A percentile compares a stretch with the other conserved stretches of the same genome.
phyloP scores from a whole-genome alignment of 2,113 vertebrate species.

The Pogonocichla stellata region DNA sequence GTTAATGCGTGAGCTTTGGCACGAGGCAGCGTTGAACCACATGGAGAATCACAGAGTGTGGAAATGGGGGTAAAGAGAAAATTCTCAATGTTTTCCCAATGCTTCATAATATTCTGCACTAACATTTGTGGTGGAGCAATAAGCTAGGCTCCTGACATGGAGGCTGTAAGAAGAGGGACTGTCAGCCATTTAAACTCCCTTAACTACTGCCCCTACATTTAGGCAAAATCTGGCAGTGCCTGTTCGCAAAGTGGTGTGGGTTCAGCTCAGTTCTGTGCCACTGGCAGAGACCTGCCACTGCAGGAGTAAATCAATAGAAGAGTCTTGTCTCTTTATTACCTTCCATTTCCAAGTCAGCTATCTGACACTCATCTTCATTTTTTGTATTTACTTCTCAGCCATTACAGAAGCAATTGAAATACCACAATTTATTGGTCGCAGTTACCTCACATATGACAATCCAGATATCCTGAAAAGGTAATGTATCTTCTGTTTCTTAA shows the following conservation, averaged over 20 bases:
- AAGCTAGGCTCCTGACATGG: neutral
- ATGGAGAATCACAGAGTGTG: neutral
- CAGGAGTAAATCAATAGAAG: neutral
- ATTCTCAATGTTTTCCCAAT: neutral
- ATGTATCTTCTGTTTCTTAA: neutral
- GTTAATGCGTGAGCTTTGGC: neutral
- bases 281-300: neutral
- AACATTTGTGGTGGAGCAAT: neutral
- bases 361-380: neutral
- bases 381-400: slow-evolving; percentile 71
- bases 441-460: slow-evolving; percentile 90
- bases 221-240: accelerated
- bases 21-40: neutral
- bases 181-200: neutral
- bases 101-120: neutral
- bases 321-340: neutral
- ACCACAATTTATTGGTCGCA: slow-evolving; percentile 95
- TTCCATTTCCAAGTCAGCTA: neutral
- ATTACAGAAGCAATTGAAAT: slow-evolving; percentile 93
- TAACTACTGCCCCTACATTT: neutral
- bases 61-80: neutral
- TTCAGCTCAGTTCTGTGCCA: neutral
- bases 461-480: slow-evolving; percentile 93
- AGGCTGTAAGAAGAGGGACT: neutral
- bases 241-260: neutral